Evolutionary conservation across 1,140 invertebrate genomes (phyloP).

Genomic region (Berghia stephanieae): DNA sequence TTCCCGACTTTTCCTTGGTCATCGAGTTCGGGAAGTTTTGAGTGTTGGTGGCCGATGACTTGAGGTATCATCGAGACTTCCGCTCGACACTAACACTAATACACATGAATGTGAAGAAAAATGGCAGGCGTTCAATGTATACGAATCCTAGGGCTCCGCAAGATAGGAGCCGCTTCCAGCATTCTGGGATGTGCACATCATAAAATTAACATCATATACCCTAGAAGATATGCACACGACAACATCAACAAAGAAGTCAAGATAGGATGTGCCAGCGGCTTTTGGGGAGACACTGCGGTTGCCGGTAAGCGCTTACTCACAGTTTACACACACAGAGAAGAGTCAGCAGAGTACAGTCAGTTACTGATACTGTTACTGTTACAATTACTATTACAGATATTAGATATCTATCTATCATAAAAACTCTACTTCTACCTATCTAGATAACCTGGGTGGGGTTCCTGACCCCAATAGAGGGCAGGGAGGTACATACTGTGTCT

Average conservation of each 20-base stretch:
- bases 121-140: conserved; percentile 32
- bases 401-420: neutral
- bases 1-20: too few species aligned
- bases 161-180: neutral
- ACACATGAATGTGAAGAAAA: too few species aligned
- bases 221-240: conserved; percentile 26
- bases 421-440: neutral
- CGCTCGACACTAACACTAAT: too few species aligned
- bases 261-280: conserved; percentile 71
- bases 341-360: too few species aligned
- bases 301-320: conserved; percentile 56
- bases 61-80: too few species aligned
- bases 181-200: neutral
- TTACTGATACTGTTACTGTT: too few species aligned
- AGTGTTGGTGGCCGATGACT: too few species aligned
- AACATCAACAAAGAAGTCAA: conserved; percentile 56
- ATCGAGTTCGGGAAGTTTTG: too few species aligned
- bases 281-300: conserved; percentile 72
- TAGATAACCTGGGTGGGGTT: too few species aligned
- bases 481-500: too few species aligned
- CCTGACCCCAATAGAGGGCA: too few species aligned
- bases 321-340: neutral
- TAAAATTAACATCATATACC: neutral
- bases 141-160: neutral
- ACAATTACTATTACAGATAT: neutral